Evolutionary conservation across 2,797 vertebrate genomes (phyloP).

Genomic region (Enteromius afrohamiltoni): DNA sequence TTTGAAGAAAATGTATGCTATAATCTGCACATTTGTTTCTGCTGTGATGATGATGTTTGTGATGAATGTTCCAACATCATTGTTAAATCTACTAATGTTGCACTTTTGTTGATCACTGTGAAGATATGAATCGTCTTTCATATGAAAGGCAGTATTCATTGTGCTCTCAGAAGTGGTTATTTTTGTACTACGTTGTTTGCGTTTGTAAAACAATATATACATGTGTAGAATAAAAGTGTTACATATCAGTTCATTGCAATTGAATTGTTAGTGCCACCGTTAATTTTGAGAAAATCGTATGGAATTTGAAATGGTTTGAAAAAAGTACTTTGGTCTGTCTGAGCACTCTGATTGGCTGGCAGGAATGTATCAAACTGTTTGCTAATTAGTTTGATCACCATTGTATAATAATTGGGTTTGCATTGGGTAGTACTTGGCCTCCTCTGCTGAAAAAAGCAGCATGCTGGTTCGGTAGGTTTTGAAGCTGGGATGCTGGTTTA

Average conservation of each 20-base stretch:
- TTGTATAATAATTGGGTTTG: no score
- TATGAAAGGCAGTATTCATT: neutral
- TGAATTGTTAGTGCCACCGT: neutral
- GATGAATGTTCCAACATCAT: neutral
- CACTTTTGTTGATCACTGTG: constrained; percentile 14
- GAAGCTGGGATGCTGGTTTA: no score
- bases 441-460: no score
- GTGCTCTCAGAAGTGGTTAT: neutral
- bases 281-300: neutral
- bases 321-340: neutral
- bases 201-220: neutral
- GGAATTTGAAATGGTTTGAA: neutral
- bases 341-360: neutral
- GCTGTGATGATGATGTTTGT: neutral
- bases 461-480: no score
- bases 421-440: no score
- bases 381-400: no score
- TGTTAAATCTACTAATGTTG: constrained; percentile 7
- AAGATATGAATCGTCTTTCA: constrained; percentile 9
- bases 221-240: neutral
- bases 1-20: neutral
- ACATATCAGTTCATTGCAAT: neutral
- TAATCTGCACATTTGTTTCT: neutral
- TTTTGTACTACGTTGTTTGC: neutral
- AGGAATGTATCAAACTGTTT: no score